Evolutionary conservation across 2,888 invertebrate genomes (phyloP).

Genomic region (Drosophila multiciliata): DNA sequence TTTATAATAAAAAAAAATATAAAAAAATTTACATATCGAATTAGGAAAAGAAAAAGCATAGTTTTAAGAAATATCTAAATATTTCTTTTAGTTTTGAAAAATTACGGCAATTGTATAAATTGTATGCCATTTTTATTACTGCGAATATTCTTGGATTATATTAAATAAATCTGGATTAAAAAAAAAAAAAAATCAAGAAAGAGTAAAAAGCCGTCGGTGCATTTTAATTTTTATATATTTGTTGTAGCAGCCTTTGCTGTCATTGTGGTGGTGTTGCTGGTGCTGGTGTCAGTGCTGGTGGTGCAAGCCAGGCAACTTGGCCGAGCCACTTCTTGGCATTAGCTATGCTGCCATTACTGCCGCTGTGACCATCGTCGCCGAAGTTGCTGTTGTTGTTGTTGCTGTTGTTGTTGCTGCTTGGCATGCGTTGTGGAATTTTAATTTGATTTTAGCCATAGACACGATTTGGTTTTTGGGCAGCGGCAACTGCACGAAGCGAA

Average conservation of each 20-base stretch:
- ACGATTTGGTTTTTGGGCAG: constrained; percentile 76
- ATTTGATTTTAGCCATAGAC: constrained; percentile 81
- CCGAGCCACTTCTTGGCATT: constrained; percentile 77
- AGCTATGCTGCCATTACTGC: constrained; percentile 64
- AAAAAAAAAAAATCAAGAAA: not conserved
- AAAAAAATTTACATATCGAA: too few relatives aligned
- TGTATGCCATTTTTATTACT: too few relatives aligned
- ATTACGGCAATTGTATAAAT: too few relatives aligned
- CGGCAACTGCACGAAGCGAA: constrained; percentile 59
- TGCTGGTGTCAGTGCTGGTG: constrained; percentile 21
- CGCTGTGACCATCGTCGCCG: constrained; percentile 27
- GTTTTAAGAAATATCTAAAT: too few relatives aligned
- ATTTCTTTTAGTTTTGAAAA: too few relatives aligned
- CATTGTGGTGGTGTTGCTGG: constrained; percentile 1
- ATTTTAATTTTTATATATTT: not conserved
- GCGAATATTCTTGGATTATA: not conserved
- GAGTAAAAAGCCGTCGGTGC: constrained; percentile 13
- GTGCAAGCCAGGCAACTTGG: constrained; percentile 57
- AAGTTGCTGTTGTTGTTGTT: constrained; percentile 9
- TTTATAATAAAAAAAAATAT: too few relatives aligned
- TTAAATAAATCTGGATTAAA: not conserved
- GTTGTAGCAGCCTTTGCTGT: not conserved
- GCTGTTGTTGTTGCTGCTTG: constrained; percentile 44
- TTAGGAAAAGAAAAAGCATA: too few relatives aligned
- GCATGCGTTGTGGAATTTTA: constrained; percentile 81